phyloP scores from a whole-genome alignment of 1,140 invertebrate species.

The Drosophila virilis region DNA sequence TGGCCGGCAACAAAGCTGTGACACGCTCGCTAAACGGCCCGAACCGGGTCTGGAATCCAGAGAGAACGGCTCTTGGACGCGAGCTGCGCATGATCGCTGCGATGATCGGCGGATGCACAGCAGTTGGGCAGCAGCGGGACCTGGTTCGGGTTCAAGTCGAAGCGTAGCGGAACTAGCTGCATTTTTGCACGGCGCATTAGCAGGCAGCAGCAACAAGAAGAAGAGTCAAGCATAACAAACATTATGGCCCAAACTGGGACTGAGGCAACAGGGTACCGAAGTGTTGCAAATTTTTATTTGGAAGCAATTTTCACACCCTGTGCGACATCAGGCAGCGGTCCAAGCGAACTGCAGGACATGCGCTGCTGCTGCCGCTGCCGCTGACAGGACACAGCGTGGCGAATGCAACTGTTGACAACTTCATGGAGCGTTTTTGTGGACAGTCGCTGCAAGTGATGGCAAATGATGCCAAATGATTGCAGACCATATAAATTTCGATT shows the following conservation, averaged over 20 bases:
- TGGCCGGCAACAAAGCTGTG: constrained; percentile 34
- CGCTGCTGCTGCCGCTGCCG: constrained; percentile 29
- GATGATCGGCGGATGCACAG: constrained; percentile 53
- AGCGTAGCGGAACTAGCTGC: constrained; percentile 59
- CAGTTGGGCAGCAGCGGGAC: constrained; percentile 27
- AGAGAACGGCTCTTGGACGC: constrained; percentile 37
- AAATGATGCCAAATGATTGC: constrained; percentile 82
- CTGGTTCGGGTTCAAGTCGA: constrained; percentile 14
- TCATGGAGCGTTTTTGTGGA: constrained; percentile 31
- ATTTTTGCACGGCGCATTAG: constrained; percentile 75
- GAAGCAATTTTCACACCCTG: constrained; percentile 82
- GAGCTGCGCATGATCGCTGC: constrained; percentile 69
- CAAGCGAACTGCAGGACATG: constrained; percentile 29
- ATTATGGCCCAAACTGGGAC: constrained; percentile 12
- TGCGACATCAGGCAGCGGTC: constrained; percentile 28
- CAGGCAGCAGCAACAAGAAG: constrained; percentile 12
- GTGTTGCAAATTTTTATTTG: constrained; percentile 83
- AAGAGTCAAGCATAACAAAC: constrained; percentile 43
- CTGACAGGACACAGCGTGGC: constrained; percentile 75
- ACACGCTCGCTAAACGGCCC: constrained; percentile 53
- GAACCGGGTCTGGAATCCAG: background rate
- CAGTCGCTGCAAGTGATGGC: constrained; percentile 22
- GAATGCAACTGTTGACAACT: constrained; percentile 76
- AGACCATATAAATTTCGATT: constrained; percentile 81
- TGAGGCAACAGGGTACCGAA: constrained; percentile 25